A percentile compares a stretch with the other conserved stretches of the same genome.
These are phyloP conservation scores for Aurelia coerulea DNA, from an alignment of 30 jellyfish, hydroid and myxozoan species.

Conservation along the genomic window DNA sequence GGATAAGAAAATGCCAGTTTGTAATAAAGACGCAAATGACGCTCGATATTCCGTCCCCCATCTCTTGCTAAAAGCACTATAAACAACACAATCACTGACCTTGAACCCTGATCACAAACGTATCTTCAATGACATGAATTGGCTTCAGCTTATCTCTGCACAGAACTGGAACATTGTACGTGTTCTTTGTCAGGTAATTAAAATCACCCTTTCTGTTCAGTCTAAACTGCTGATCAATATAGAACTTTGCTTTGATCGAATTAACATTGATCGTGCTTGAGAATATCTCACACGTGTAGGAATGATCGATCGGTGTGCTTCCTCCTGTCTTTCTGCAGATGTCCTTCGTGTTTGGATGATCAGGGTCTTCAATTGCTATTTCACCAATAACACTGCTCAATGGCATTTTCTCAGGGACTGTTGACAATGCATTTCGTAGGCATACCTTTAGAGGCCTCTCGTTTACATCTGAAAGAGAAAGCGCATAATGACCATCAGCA, in stretches of 20 bases:
- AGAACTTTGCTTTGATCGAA: slow-evolving; percentile 36
- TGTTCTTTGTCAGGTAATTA: slow-evolving; percentile 3
- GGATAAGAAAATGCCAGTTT: too few relatives aligned
- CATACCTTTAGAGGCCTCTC: slow-evolving; percentile 67
- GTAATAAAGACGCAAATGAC: too few relatives aligned
- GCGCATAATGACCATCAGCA: too few relatives aligned
- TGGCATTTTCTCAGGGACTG: slow-evolving; percentile 57
- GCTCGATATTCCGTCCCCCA: too few relatives aligned
- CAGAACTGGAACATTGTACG: slow-evolving; percentile 46
- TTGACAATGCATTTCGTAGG: slow-evolving; percentile 22
- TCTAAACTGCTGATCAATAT: slow-evolving; percentile 29
- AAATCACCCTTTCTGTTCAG: slow-evolving; percentile 48
- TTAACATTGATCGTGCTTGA: slow-evolving; percentile 9
- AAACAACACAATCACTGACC: slow-evolving; percentile 9
- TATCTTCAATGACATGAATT: slow-evolving; percentile 18
- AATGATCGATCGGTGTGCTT: slow-evolving; percentile 1
- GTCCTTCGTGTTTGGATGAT: slow-evolving; percentile 62
- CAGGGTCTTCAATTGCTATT: slow-evolving; percentile 72
- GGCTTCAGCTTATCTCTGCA: slow-evolving; percentile 66
- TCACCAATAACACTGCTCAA: slow-evolving; percentile 47
- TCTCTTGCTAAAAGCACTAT: too few relatives aligned
- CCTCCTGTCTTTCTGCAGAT: slow-evolving; percentile 21
- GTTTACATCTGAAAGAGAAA: slow-evolving; percentile 53
- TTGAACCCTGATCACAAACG: slow-evolving; percentile 28
- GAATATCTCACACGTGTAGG: slow-evolving; percentile 40